Evolutionary conservation across 2,888 invertebrate genomes (phyloP).

Genomic region (Scrobipalpa atriplicella): DNA sequence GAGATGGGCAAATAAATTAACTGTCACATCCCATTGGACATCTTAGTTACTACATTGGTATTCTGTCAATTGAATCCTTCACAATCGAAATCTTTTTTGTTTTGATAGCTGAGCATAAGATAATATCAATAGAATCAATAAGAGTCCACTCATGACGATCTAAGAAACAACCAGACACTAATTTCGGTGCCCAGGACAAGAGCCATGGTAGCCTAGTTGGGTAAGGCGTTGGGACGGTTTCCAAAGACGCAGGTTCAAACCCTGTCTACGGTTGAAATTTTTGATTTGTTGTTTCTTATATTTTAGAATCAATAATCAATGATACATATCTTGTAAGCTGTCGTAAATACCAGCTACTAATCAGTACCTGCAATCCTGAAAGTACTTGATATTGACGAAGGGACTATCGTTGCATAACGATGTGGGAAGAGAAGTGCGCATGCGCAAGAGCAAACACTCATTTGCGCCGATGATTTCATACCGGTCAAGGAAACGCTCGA

Average conservation of each 20-base stretch:
- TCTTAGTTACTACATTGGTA: neutral
- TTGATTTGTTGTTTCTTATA: too few species aligned
- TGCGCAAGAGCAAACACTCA: conserved; percentile 65
- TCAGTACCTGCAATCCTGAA: conserved; percentile 4
- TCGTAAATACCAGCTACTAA: neutral
- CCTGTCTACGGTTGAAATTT: too few species aligned
- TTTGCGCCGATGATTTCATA: conserved; percentile 71
- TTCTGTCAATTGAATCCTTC: conserved; percentile 2
- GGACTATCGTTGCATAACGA: conserved; percentile 59
- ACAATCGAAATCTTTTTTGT: neutral
- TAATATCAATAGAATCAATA: too few species aligned
- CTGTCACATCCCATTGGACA: neutral
- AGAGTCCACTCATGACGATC: too few species aligned
- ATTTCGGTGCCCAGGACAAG: too few species aligned
- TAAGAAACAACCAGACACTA: too few species aligned
- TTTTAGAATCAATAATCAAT: neutral
- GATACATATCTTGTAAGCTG: neutral
- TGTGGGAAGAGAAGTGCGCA: conserved; percentile 60
- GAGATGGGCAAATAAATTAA: conserved; percentile 42
- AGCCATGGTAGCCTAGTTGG: neutral
- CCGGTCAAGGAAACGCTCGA: conserved; percentile 69
- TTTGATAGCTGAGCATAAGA: too few species aligned
- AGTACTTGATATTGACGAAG: conserved; percentile 24
- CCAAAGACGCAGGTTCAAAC: too few species aligned
- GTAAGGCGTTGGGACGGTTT: neutral